These are phyloP conservation scores for western clawed frog (Xenopus tropicalis) DNA, from an alignment of 2,113 vertebrate species.

Conservation along the genomic window DNA sequence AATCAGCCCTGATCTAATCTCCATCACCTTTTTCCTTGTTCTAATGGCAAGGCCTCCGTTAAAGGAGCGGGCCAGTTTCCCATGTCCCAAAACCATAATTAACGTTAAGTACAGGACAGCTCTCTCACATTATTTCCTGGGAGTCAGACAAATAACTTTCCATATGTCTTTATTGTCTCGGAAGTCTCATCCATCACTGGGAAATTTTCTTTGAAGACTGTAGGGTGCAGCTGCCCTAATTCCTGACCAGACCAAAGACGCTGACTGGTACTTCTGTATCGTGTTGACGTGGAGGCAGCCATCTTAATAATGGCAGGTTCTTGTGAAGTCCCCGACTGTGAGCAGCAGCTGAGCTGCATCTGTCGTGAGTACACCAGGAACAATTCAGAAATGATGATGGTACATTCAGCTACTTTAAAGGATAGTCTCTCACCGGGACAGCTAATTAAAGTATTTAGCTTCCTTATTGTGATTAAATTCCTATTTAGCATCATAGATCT, in stretches of 20 bases:
- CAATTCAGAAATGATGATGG: conserved; percentile 1
- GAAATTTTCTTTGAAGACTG: conserved; percentile 19
- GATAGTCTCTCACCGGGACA: neutral
- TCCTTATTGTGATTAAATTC: neutral
- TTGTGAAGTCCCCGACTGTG: conserved; percentile 1
- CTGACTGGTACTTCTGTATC: conserved; percentile 22
- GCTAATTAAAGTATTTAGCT: conserved; percentile 2
- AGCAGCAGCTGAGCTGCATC: conserved; percentile 38
- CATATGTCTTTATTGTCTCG: conserved; percentile 20
- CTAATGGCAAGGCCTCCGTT: too few relatives aligned
- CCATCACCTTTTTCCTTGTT: too few relatives aligned
- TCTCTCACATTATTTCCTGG: conserved; percentile 1
- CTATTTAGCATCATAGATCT: neutral
- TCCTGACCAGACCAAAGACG: conserved; percentile 22
- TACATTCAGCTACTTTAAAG: neutral
- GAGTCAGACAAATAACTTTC: neutral
- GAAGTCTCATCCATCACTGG: conserved; percentile 8
- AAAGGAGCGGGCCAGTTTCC: neutral
- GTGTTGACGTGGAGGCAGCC: neutral
- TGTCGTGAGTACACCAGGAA: conserved; percentile 4
- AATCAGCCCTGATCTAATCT: too few relatives aligned
- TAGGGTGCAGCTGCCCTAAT: conserved; percentile 29
- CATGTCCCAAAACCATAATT: conserved; percentile 22
- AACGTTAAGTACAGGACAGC: neutral
- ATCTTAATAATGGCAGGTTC: conserved; percentile 7